phyloP scores from a whole-genome alignment of 30 jellyfish, hydroid and myxozoan genomes.

The Pseudorhiza aurosa region DNA sequence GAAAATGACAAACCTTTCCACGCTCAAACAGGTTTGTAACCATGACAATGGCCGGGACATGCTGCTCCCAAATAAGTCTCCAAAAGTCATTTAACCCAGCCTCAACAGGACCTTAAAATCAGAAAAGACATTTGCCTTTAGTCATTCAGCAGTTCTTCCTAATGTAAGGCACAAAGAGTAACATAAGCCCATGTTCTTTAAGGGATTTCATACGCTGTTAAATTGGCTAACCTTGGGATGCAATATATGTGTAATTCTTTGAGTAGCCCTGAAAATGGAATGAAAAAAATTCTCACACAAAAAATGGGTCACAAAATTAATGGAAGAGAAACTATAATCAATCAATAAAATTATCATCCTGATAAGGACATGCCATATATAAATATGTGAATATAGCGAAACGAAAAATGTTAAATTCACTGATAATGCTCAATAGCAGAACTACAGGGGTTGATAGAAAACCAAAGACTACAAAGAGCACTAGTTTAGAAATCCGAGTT shows the following conservation, averaged over 20 bases:
- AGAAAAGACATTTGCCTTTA: too few relatives aligned
- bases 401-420: too few relatives aligned
- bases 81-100: slow-evolving; percentile 71
- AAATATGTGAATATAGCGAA: too few relatives aligned
- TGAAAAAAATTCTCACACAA: neutral
- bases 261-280: slow-evolving; percentile 66
- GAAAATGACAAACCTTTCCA: slow-evolving; percentile 65
- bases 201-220: too few relatives aligned
- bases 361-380: too few relatives aligned
- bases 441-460: too few relatives aligned
- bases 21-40: slow-evolving; percentile 85
- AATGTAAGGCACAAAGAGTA: neutral
- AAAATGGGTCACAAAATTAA: neutral
- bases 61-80: slow-evolving; percentile 90
- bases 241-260: slow-evolving; percentile 48
- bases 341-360: too few relatives aligned
- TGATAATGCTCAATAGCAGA: too few relatives aligned
- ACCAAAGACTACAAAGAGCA: too few relatives aligned
- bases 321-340: too few relatives aligned
- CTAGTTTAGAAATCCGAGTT: too few relatives aligned
- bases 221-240: slow-evolving; percentile 68
- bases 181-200: too few relatives aligned
- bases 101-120: slow-evolving; percentile 70
- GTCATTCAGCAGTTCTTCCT: neutral
- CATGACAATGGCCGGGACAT: slow-evolving; percentile 88